Percentiles rank a stretch among this genome's conserved stretches.
These are phyloP conservation scores for Epinephelus awoara DNA, from an alignment of 2,797 vertebrate species.

Conservation along the genomic window DNA sequence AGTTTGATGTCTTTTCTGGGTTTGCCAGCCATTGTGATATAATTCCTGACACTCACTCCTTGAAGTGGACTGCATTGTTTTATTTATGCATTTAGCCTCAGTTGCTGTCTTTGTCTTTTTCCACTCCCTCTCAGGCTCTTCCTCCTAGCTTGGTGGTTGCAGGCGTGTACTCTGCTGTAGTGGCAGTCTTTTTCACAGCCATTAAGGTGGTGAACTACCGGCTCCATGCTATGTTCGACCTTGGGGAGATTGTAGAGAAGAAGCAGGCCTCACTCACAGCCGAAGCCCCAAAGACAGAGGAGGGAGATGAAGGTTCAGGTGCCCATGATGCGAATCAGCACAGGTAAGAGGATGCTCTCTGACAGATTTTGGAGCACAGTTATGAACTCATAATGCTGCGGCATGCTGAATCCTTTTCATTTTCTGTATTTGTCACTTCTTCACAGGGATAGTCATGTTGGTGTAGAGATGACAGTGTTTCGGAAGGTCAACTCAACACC, in stretches of 20 bases:
- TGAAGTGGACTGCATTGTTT: background rate
- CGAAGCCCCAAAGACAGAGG: slow-evolving; percentile 85
- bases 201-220: slow-evolving; percentile 93
- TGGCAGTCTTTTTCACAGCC: slow-evolving; percentile 91
- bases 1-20: background rate
- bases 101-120: background rate
- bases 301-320: slow-evolving; percentile 87
- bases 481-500: slow-evolving; percentile 94
- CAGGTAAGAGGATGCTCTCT: slow-evolving; percentile 77
- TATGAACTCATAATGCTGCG: background rate
- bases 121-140: slow-evolving; percentile 84
- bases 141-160: slow-evolving; percentile 90
- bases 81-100: slow-evolving; percentile 6
- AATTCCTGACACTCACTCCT: background rate
- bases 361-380: background rate
- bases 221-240: slow-evolving; percentile 93
- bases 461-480: slow-evolving; percentile 95
- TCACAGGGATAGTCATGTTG: slow-evolving; percentile 88
- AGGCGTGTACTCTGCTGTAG: slow-evolving; percentile 90
- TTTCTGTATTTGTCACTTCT: slow-evolving; percentile 25
- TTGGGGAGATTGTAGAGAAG: slow-evolving; percentile 94
- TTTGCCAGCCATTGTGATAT: slow-evolving; percentile 14
- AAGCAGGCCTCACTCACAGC: slow-evolving; percentile 87
- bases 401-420: background rate
- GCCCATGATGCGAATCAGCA: slow-evolving; percentile 83